Evolutionary conservation across 2,113 vertebrate genomes (phyloP), one percentile per base, ranked within the genome.

Genomic region (Forbesichthys papilliferus): DNA sequence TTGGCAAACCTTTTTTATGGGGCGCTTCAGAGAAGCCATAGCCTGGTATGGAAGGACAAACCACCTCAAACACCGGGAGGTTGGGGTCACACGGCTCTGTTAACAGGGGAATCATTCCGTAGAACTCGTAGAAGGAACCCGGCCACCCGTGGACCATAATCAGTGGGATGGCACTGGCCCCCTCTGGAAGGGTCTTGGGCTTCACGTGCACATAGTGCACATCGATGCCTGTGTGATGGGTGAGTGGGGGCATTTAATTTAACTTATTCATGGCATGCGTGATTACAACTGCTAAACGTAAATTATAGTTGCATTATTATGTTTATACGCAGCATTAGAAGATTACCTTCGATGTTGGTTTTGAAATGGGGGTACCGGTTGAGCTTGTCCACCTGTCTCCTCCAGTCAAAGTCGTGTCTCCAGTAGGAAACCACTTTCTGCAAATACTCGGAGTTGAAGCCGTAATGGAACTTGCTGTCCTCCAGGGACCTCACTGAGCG

Each of bases 111-210:
- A 96, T 90, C 74, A 95, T 84, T 53, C 93, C 91, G 47, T 94
- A 96, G 89, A 97, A 97, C 85, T 97, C 94, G 0, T 93, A 97
- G 82, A 97, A 95, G 64, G 95, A 96, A 5, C 95, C 94, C 0
- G 95, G 95, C 95, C 95, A 97, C 64, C 95, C 95, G 0, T 97
- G 95, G 14, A 96, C 93, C 95, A 96, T 93, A 52, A 97, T 85
- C 56, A 97, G 83, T 33, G 95, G 95, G 9, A 86, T 47, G 5
- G 86, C 78, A n/a, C 62, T 64, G 9, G 20, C 79, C 34, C 92
- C 93, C 0, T 90, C 86, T 1, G 90, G 86, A 48, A 93, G 59
- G 0, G 75, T 90, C 58, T 81, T 68, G 11, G 95, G 94, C 57
- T 94, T 95, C 83, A 95, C 92, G 0, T 94, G 95, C 71, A 96